A percentile compares a stretch with the other conserved stretches of the same genome.
phyloP scores from a whole-genome alignment of 2,888 invertebrate genomes.

The Nysson spinosus region DNA sequence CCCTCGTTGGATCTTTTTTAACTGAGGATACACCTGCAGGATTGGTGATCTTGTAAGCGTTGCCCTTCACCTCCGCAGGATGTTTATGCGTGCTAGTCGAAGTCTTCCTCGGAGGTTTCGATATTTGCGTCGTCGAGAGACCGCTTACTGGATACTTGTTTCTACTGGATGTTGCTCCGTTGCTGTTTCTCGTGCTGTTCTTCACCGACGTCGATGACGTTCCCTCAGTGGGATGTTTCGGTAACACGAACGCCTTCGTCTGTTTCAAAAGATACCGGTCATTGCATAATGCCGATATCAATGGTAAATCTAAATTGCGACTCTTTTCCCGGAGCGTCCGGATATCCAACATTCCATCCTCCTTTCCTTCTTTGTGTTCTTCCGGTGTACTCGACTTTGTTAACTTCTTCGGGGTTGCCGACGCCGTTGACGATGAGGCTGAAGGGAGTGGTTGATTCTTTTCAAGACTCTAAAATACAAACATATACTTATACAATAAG shows the following conservation, averaged over 20 bases:
- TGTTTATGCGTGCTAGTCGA: slow-evolving; percentile 82
- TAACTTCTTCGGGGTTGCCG: slow-evolving; percentile 47
- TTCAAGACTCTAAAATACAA: slow-evolving; percentile 67
- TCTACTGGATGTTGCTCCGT: slow-evolving; percentile 72
- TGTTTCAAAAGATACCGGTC: slow-evolving; percentile 93
- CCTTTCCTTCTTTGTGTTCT: slow-evolving; percentile 56
- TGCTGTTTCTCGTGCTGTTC: slow-evolving; percentile 51
- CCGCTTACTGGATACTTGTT: slow-evolving; percentile 85
- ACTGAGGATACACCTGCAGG: slow-evolving; percentile 52
- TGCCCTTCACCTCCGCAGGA: slow-evolving; percentile 83
- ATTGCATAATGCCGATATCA: slow-evolving; percentile 95
- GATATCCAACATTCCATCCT: slow-evolving; percentile 83
- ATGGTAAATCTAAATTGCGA: slow-evolving; percentile 92
- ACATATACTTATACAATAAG: slow-evolving; percentile 3
- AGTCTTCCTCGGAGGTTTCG: slow-evolving; percentile 80
- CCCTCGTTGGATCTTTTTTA: slow-evolving; percentile 71
- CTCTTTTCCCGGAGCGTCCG: slow-evolving; percentile 92
- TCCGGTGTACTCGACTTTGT: slow-evolving; percentile 30
- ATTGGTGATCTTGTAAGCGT: slow-evolving; percentile 54
- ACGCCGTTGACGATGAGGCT: slow-evolving; percentile 51
- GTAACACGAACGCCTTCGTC: slow-evolving; percentile 90
- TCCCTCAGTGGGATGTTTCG: slow-evolving; percentile 81
- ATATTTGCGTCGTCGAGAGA: slow-evolving; percentile 80
- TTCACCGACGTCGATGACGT: slow-evolving; percentile 55
- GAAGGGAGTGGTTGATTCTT: slow-evolving; percentile 72